A percentile compares a stretch with the other conserved stretches of the same genome.
These are phyloP conservation scores for Teleogryllus occipitalis DNA, from an alignment of 1,140 invertebrate genomes.

Conservation along the genomic window DNA sequence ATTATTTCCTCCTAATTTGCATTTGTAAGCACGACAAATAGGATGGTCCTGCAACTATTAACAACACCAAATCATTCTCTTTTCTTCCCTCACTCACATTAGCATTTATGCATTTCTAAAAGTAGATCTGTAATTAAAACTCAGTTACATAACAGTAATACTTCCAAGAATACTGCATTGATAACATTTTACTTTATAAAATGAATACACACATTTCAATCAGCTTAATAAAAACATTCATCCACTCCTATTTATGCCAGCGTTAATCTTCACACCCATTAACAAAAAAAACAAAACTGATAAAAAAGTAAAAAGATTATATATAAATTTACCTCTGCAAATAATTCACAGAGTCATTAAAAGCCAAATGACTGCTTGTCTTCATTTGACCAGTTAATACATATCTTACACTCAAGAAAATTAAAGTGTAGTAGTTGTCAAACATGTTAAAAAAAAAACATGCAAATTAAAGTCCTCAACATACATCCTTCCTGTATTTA, in stretches of 20 bases:
- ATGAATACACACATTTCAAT: not conserved
- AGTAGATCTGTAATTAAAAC: not conserved
- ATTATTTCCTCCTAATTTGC: not conserved
- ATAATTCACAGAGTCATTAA: not conserved
- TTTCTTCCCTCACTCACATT: not conserved
- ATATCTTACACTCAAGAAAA: not conserved
- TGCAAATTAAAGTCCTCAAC: not conserved
- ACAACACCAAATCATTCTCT: not conserved
- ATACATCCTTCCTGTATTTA: not conserved
- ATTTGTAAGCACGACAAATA: not conserved
- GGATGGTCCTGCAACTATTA: not conserved
- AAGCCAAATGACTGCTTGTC: not conserved
- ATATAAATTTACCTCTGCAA: not conserved
- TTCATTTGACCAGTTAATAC: slow-evolving; percentile 5
- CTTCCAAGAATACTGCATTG: slow-evolving; percentile 1
- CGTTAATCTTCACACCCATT: not conserved
- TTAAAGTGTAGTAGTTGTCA: not conserved
- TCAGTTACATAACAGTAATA: not conserved
- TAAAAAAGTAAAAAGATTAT: not conserved
- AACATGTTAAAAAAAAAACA: not conserved
- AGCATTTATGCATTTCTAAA: not conserved
- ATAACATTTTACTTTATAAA: slow-evolving; percentile 2
- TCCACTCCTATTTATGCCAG: not conserved
- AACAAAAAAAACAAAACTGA: not conserved
- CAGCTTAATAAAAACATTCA: not conserved